Base-by-base conservation (phyloP, 2,113 vertebrate species). In the Pteruthius melanotis region DNA sequence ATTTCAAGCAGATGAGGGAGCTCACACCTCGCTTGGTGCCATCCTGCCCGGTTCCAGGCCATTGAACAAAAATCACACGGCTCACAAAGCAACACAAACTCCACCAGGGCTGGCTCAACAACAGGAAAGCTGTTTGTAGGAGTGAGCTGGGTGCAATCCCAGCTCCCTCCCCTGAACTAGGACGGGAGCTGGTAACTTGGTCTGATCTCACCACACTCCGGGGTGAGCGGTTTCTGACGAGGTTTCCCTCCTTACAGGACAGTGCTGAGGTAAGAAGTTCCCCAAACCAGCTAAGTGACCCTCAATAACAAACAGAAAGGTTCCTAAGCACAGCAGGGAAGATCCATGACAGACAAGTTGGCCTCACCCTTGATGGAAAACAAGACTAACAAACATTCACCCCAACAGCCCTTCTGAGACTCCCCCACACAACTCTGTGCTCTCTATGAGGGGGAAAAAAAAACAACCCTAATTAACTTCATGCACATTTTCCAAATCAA, bases 191-290 rank as follows among this genome's bases (percentile, higher is more conserved):
- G 78, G 72, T 33, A 63, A n/a, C 31, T 11, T 0, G 11, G 10
- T 7, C 33, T 4, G 4, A 13, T 54, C 87, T 83, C 76, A 13
- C 13, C 75, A 18, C 0, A 0, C 74, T 61, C 31, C 0, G 2
- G 45, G 11, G 17, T 2, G 21, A 72, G 71, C 0, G 0, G 5
- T 12, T 86, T 28, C 50, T 24, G 80, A 8, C 0, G 21, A 44
- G n/a, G 18, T 26, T 44, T n/a, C 39, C 64, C 59, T 65, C 18
- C 0, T 26, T 19, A 27, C 13, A 44, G 56, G 37, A 23, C 1
- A 70, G 44, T 3, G 26, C 53, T n/a, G 26, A 10, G 39, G 7
- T 12, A 59, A 72, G 11, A 65, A 57, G 11, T 13, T 42, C 35
- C 63, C 70, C 64, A 72, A 68, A 76, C 11, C 59, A 80, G 17